Conservation (phyloP, 2,113 vertebrate genomes). For the Tyrannus savana region DNA sequence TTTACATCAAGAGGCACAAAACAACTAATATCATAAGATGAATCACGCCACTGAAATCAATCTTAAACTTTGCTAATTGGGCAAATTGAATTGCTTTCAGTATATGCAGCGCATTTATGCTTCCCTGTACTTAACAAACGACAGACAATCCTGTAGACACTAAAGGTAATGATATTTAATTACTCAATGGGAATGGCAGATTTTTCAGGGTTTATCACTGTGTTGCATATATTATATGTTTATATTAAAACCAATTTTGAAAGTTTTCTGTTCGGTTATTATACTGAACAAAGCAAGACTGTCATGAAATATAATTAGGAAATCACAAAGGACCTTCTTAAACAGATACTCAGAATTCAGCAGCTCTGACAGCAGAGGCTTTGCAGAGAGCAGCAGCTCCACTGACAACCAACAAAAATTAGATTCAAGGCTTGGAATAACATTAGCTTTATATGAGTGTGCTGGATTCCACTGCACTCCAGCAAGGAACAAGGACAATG, state of each 20-base stretch:
- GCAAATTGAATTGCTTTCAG: background rate
- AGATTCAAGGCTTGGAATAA: conserved; percentile 16
- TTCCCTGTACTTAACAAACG: background rate
- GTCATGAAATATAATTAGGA: conserved; percentile 36
- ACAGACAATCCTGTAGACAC: background rate
- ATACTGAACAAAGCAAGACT: conserved; percentile 20
- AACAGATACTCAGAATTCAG: conserved; percentile 1
- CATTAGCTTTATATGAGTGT: background rate
- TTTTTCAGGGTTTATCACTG: background rate
- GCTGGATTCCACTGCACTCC: background rate
- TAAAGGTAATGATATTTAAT: conserved; percentile 27
- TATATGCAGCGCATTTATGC: background rate
- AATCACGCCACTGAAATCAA: background rate
- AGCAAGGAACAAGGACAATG: background rate
- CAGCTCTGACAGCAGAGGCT: background rate
- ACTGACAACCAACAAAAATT: background rate
- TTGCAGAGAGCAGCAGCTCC: background rate
- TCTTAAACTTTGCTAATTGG: background rate
- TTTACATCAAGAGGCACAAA: background rate
- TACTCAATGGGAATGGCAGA: background rate
- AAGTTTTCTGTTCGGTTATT: background rate
- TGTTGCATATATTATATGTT: background rate
- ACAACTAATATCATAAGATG: background rate
- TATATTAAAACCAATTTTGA: conserved; percentile 41
- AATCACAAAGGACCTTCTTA: conserved; percentile 19